Percentiles rank a stretch among this genome's conserved stretches.
Evolutionary conservation across 2,113 vertebrate species (phyloP).

Genomic region (Cyanoramphus novaezelandiae): DNA sequence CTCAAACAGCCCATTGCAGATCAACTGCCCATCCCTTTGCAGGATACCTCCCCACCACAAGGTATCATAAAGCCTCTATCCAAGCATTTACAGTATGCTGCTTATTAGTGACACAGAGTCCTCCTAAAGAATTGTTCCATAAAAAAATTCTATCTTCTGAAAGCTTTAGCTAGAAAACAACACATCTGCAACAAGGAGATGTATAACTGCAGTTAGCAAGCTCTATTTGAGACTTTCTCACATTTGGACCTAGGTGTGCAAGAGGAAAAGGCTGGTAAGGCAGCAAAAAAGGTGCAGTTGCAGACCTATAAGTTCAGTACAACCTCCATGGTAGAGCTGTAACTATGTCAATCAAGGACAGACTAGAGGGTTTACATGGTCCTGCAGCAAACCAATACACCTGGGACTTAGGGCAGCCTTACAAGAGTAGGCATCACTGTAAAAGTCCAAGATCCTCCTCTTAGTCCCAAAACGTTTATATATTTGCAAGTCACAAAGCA

Average conservation of each 20-base stretch:
- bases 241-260: too few species aligned
- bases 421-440: neutral
- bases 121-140: neutral
- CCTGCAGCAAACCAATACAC: neutral
- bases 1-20: neutral
- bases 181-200: neutral
- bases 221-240: neutral
- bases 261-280: neutral
- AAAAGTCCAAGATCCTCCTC: neutral
- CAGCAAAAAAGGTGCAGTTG: neutral
- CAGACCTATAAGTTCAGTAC: neutral
- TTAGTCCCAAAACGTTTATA: neutral
- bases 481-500: neutral
- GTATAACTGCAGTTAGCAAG: neutral
- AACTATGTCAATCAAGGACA: neutral
- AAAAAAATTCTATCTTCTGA: neutral
- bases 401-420: neutral
- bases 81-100: neutral
- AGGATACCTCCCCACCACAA: neutral
- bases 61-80: neutral
- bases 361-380: neutral
- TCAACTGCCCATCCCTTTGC: neutral
- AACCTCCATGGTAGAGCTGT: neutral
- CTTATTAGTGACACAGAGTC: neutral
- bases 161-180: neutral